Evolutionary conservation across 2,797 vertebrate genomes (phyloP).

Genomic region (Aulostomus chinensis): DNA sequence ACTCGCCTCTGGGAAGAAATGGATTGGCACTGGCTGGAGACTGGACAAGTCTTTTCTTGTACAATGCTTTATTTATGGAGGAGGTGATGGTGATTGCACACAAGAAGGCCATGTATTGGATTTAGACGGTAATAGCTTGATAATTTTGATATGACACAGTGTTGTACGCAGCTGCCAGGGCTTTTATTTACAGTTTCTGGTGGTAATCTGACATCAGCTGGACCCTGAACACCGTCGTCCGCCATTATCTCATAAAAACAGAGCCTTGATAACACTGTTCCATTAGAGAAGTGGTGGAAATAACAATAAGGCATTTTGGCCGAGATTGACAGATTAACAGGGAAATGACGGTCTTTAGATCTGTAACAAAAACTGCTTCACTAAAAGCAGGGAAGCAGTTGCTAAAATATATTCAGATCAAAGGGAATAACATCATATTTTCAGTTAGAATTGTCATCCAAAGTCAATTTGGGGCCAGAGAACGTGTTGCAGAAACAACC

Average conservation of each 20-base stretch:
- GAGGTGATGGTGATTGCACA: constrained; percentile 47
- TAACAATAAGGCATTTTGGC: constrained; percentile 58
- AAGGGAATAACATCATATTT: too few species aligned
- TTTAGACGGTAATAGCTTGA: constrained; percentile 57
- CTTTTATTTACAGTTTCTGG: constrained; percentile 59
- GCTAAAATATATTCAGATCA: constrained; percentile 56
- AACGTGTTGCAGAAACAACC: constrained; percentile 42
- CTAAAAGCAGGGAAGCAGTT: too few species aligned
- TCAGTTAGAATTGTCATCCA: constrained; percentile 58
- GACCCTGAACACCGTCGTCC: constrained; percentile 58
- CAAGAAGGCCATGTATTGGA: constrained; percentile 30
- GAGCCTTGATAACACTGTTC: constrained; percentile 59
- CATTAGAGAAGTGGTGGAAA: constrained; percentile 54
- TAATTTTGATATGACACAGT: constrained; percentile 47
- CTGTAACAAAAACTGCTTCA: too few species aligned
- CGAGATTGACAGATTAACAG: constrained; percentile 59
- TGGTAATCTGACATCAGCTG: constrained; percentile 71
- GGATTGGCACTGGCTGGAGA: constrained; percentile 28
- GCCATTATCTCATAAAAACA: constrained; percentile 70
- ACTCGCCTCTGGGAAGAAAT: constrained; percentile 34
- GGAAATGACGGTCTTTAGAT: constrained; percentile 60
- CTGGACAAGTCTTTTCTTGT: constrained; percentile 43
- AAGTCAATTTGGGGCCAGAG: constrained; percentile 37
- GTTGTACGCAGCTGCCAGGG: constrained; percentile 37
- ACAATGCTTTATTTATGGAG: constrained; percentile 60